Evolutionary conservation across 2,797 vertebrate species (phyloP), one percentile per base, ranked within the genome.

Genomic region (Fratercula arctica): DNA sequence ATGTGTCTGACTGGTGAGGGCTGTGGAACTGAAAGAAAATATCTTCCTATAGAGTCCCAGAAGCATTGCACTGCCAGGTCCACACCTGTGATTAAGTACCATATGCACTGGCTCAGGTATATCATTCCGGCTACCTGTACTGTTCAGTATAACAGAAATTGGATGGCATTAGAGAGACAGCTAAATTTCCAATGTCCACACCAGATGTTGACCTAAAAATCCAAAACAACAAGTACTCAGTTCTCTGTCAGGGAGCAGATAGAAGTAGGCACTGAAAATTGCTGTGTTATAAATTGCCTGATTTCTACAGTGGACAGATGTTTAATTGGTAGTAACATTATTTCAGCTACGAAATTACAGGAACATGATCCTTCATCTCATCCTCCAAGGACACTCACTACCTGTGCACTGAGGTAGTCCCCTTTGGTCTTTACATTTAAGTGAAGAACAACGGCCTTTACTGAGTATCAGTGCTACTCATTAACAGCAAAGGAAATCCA

Each of bases 271-370:
- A 54, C 1, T 3, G 45, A 84, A 90, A 61, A 60, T 66, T 18
- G 4, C 11, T 48, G 3, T 53, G 6, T 39, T 93, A 50, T 43
- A 76, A 91, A 92, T 35, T 75, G 21, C 19, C 63, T 39, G 9
- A 73, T 78, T 93, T 93, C 46, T 73, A 61, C 33, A 72, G 37
- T 54, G 67, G 94, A 48, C 41, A 91, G 73, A 50, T 68, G 54
- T 77, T 89, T 80, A 93, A 95, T 53, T 81, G 18, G 16, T 72
- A 81, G 61, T 72, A 88, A 33, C 20, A 60, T 90, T 93, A 86
- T 79, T 85, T 87, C 5, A 1, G 6, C 39, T 72, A 59, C 75
- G 86, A 61, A 63, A 72, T 70, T 86, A 64, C 50, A 84, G 79
- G 75, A 91, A 69, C 16, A 14, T 15, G 29, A 54, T 84, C 31